Evolutionary conservation across 2,797 vertebrate genomes (phyloP), one percentile per base, ranked within the genome.

Genomic region (Pipistrellus pipistrellus): DNA sequence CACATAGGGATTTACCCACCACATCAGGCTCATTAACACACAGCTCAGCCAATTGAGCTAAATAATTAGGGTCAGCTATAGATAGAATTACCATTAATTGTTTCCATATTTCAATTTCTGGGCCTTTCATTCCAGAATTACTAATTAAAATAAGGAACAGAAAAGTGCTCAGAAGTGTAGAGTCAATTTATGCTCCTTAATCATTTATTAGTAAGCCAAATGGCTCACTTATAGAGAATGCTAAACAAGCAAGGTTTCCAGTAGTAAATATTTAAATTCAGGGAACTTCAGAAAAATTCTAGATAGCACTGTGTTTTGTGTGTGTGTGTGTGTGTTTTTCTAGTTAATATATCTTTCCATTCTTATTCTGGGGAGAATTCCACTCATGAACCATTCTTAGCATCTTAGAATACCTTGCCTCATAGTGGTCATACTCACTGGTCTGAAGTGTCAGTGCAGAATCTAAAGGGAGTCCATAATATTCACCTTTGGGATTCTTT

Each of bases 91-190:
- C 27, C 77, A 97, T 86, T 94, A 95, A 91, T 85, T 97, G 90
- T 97, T 96, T 96, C 95, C 93, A 95, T 85, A 94, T 97, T 96
- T 95, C 91, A 95, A 94, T 96, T 73, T 85, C 89, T 90, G 27
- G 55, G 72, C 76, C 62, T 94, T 95, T 95, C 68, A 96, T 95
- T 92, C 55, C 73, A 95, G 73, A 83, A 93, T 95, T 57, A 72
- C 89, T 96, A 96, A 96, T 97, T 97, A 95, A 95, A 95, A 93
- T 64, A 90, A 68, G 55, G 75, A 83, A 53, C 38, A 93, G 93
- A 92, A 93, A 95, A 88, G 44, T 89, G 38, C 62, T 94, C 51
- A 80, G 66, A 97, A 95, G 44, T 83, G 5, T 55, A 68, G 51
- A 95, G 44, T 93, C 55, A 78, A 82, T 88, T 91, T 95, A 93